Conservation (phyloP, 2,113 vertebrate species). For the Esox niger region DNA sequence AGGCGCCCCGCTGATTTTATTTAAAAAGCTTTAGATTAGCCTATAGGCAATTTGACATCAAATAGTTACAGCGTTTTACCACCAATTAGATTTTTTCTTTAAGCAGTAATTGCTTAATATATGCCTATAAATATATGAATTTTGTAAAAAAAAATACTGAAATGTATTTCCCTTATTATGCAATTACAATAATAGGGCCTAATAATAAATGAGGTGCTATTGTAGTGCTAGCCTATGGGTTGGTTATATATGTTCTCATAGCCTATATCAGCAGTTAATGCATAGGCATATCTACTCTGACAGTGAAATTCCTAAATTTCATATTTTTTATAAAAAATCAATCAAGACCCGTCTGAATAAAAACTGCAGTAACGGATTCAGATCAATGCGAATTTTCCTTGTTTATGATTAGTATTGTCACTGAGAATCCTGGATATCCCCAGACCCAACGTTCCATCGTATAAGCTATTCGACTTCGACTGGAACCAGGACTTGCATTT, state of each 20-base stretch:
- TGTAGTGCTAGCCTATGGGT: no score
- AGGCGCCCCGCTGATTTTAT: conserved; percentile 15
- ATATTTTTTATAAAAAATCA: background rate
- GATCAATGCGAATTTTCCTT: background rate
- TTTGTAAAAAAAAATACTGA: background rate
- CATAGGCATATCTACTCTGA: no score
- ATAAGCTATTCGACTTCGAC: no score
- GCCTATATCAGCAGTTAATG: no score
- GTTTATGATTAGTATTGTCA: background rate
- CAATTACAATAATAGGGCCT: no score
- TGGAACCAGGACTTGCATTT: no score
- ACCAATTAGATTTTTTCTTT: no score
- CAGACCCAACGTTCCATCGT: background rate
- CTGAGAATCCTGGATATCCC: background rate
- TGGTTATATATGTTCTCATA: no score
- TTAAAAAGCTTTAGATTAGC: conserved; percentile 36
- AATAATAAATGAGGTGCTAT: no score
- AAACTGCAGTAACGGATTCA: no score
- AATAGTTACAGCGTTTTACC: conserved; percentile 18
- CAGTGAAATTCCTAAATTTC: background rate
- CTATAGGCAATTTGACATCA: conserved; percentile 40
- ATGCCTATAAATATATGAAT: background rate
- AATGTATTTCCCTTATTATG: no score
- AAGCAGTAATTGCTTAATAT: no score
- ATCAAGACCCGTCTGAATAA: background rate